Percentiles rank a stretch among this genome's conserved stretches.
These are phyloP conservation scores for Castor canadensis DNA, from an alignment of 2,113 vertebrate genomes.

Conservation along the genomic window DNA sequence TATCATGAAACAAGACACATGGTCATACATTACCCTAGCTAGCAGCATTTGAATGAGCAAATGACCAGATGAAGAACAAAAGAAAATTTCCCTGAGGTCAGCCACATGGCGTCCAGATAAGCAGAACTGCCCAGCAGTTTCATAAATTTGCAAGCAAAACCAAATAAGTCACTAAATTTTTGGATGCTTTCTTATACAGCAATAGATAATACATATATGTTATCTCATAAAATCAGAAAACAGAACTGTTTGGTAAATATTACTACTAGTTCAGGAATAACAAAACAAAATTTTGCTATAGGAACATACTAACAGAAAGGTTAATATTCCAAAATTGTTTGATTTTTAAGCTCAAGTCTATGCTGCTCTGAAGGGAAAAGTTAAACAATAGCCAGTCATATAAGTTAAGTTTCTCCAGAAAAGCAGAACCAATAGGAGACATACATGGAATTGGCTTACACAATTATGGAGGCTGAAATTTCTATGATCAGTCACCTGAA, in stretches of 20 bases:
- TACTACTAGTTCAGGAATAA: not conserved
- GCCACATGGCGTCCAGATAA: not conserved
- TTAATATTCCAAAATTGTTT: not conserved
- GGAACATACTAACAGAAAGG: not conserved
- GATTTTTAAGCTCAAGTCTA: not conserved
- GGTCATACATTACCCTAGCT: accelerated
- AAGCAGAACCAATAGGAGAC: not conserved
- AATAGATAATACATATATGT: not conserved
- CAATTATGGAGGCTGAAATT: not conserved
- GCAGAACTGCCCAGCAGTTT: not conserved
- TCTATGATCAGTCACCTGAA: not conserved
- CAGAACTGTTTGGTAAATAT: not conserved
- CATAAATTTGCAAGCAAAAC: not conserved
- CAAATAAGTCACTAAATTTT: not conserved
- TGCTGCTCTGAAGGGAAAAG: not conserved
- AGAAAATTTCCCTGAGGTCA: not conserved
- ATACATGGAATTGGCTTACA: not conserved
- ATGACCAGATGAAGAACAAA: not conserved
- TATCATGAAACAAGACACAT: not conserved
- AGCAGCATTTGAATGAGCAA: not conserved
- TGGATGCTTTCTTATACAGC: not conserved
- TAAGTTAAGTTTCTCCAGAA: not conserved
- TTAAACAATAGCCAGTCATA: not conserved
- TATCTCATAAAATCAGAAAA: not conserved
- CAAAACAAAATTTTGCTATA: not conserved